Percentiles rank a stretch among this genome's conserved stretches.
These are phyloP conservation scores for Chrysolina haemoptera DNA, from an alignment of 2,888 invertebrate species.

Conservation along the genomic window DNA sequence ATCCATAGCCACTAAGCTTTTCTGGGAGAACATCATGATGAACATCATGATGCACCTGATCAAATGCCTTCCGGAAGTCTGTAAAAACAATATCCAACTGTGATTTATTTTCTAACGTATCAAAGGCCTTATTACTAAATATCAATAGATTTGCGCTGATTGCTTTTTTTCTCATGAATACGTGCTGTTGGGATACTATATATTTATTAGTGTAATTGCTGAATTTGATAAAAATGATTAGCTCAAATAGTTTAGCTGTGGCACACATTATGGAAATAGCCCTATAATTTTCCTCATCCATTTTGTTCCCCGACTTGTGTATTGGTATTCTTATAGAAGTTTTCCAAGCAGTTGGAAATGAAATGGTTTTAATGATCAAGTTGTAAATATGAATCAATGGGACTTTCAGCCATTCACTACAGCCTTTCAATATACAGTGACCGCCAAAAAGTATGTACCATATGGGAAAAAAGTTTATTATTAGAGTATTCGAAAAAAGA, in stretches of 20 bases:
- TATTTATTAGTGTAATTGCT: constrained; percentile 4
- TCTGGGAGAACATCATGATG: constrained; percentile 6
- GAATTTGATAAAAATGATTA: constrained; percentile 3
- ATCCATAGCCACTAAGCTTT: no score
- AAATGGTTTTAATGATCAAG: not conserved
- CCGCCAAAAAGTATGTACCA: no score
- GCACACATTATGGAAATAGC: no score
- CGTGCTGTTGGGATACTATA: not conserved
- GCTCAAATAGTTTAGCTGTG: constrained; percentile 4
- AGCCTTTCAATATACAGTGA: no score
- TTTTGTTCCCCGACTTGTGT: constrained; percentile 16
- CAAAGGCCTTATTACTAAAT: no score
- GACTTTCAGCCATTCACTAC: no score
- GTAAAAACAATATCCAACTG: no score
- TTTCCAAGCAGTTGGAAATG: constrained; percentile 7
- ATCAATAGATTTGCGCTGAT: constrained; percentile 7
- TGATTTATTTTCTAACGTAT: no score
- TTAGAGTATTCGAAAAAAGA: no score
- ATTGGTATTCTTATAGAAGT: constrained; percentile 11
- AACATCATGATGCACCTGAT: no score
- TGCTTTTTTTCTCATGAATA: constrained; percentile 11
- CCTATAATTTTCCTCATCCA: constrained; percentile 4
- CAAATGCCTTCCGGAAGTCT: not conserved
- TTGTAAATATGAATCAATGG: constrained; percentile 15
- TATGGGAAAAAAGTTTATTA: no score